A percentile compares a stretch with the other conserved stretches of the same genome.
Evolutionary conservation across 2,113 vertebrate species (phyloP).

Genomic region (Platysternon megacephalum): DNA sequence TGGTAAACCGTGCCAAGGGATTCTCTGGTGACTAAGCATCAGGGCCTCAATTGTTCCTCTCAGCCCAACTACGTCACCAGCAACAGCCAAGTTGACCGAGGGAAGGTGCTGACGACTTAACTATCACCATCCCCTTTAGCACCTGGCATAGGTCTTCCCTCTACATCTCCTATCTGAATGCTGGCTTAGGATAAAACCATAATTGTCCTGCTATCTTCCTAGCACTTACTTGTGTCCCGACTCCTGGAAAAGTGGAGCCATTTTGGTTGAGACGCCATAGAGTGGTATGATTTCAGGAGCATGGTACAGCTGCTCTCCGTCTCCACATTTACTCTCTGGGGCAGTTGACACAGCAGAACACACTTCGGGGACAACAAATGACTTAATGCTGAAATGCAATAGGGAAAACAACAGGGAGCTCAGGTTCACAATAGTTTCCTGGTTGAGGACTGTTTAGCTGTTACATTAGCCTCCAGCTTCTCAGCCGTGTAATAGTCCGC

Average conservation of each 20-base stretch:
- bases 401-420: neutral
- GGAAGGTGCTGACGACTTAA: neutral
- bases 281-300: constrained; percentile 91
- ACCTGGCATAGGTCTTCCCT: neutral
- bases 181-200: too few relatives aligned
- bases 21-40: neutral
- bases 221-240: constrained; percentile 87
- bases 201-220: too few relatives aligned
- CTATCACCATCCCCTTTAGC: neutral
- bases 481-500: neutral
- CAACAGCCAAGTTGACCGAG: neutral
- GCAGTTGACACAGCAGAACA: constrained; percentile 69
- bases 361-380: constrained; percentile 81
- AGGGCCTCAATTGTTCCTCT: neutral
- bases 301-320: constrained; percentile 81
- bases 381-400: constrained; percentile 84
- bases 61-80: too few relatives aligned
- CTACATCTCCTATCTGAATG: neutral
- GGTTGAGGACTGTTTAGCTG: neutral
- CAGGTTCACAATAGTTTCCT: neutral
- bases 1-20: neutral
- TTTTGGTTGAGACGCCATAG: constrained; percentile 87
- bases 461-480: neutral
- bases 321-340: constrained; percentile 67
- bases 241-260: constrained; percentile 90